These are phyloP conservation scores for Drosophila mauritiana DNA, from an alignment of 1,140 invertebrate species.

Conservation along the genomic window DNA sequence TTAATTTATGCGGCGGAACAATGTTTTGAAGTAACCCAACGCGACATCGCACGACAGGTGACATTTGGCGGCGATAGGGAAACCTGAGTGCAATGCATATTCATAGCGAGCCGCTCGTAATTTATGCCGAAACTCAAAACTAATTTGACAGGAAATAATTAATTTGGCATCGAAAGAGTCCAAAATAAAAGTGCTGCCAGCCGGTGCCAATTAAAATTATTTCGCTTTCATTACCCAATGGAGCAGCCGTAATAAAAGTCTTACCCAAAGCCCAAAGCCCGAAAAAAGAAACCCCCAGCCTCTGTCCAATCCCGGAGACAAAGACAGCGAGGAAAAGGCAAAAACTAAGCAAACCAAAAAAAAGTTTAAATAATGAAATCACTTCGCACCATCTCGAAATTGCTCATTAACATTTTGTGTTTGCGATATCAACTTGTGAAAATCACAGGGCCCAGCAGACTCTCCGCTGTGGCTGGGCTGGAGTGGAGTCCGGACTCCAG, in stretches of 20 bases:
- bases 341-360: conserved; percentile 51
- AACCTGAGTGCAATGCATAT: conserved; percentile 58
- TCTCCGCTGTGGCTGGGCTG: conserved; percentile 6
- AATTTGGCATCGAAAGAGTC: conserved; percentile 64
- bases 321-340: conserved; percentile 45
- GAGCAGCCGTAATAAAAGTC: conserved; percentile 64
- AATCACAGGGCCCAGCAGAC: conserved; percentile 65
- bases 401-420: conserved; percentile 85
- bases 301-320: conserved; percentile 45
- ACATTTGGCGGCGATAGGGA: conserved; percentile 48
- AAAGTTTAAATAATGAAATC: conserved; percentile 84
- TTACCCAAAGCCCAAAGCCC: conserved; percentile 36
- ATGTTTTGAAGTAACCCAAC: conserved; percentile 60
- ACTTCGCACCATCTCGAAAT: conserved; percentile 85
- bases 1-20: conserved; percentile 79
- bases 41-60: conserved; percentile 60
- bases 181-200: conserved; percentile 56
- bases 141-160: conserved; percentile 83
- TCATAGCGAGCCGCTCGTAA: conserved; percentile 50
- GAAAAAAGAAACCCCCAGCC: conserved; percentile 8
- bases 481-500: conserved; percentile 46
- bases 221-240: conserved; percentile 81
- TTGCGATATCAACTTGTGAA: conserved; percentile 85
- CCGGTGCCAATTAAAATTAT: conserved; percentile 76
- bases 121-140: conserved; percentile 70